These are phyloP conservation scores for Ifrita kowaldi DNA, from an alignment of 2,113 vertebrate genomes.

Conservation along the genomic window DNA sequence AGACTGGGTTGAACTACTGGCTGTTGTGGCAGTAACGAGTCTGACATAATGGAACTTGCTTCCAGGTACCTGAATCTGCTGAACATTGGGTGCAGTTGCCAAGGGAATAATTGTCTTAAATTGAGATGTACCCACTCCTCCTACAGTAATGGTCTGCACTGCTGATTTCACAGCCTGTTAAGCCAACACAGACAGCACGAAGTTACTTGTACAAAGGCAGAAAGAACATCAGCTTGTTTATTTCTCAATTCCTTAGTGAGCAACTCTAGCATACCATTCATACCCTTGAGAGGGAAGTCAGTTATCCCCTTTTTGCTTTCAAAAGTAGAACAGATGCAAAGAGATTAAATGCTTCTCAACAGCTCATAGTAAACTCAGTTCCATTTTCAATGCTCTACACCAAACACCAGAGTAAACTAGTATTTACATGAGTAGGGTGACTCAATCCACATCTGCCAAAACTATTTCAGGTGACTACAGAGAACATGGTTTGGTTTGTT, in stretches of 20 bases:
- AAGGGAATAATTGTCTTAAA: constrained; percentile 97
- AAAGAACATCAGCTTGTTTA: neutral
- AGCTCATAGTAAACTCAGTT: neutral
- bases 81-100: constrained; percentile 89
- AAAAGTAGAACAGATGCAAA: neutral
- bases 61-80: constrained; percentile 97
- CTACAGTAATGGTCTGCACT: constrained; percentile 87
- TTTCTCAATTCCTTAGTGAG: neutral
- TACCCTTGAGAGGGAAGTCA: neutral
- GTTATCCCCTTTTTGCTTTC: neutral
- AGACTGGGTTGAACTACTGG: constrained; percentile 77
- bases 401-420: neutral
- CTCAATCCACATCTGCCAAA: neutral
- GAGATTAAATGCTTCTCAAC: neutral
- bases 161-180: constrained; percentile 85
- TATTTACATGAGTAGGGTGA: neutral
- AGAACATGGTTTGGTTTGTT: neutral
- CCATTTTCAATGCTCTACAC: neutral
- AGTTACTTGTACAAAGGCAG: neutral
- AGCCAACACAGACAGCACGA: constrained; percentile 45
- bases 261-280: neutral
- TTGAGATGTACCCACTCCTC: constrained; percentile 85
- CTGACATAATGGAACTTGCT: constrained; percentile 97
- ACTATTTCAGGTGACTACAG: neutral
- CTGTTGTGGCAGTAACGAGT: constrained; percentile 91